A percentile compares a stretch with the other conserved stretches of the same genome.
phyloP scores from a whole-genome alignment of 2,888 invertebrate genomes.

The Phlogophora meticulosa region DNA sequence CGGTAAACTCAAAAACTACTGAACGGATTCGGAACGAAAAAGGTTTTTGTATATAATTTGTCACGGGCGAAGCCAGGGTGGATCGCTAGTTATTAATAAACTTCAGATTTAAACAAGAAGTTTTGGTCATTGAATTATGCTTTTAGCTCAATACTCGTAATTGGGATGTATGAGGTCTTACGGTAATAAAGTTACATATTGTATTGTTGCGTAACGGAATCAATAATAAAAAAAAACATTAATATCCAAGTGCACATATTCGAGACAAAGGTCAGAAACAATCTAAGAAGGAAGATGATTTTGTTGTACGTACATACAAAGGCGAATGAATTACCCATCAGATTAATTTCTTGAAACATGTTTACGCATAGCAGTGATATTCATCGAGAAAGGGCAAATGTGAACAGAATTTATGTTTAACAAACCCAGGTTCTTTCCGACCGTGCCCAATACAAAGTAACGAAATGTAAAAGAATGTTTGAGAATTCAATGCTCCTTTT shows the following conservation, averaged over 20 bases:
- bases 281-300: not conserved
- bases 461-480: constrained; percentile 34
- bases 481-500: constrained; percentile 36
- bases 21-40: too few species aligned
- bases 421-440: constrained; percentile 2
- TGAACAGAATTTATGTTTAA: constrained; percentile 17
- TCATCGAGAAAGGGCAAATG: constrained; percentile 17
- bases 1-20: too few species aligned
- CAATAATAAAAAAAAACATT: not conserved
- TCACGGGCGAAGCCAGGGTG: too few species aligned
- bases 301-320: constrained; percentile 16
- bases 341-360: not conserved
- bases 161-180: too few species aligned
- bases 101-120: too few species aligned
- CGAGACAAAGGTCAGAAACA: not conserved
- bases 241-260: too few species aligned
- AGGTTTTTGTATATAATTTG: too few species aligned
- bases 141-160: too few species aligned
- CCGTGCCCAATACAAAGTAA: constrained; percentile 16
- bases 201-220: not conserved
- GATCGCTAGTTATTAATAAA: too few species aligned
- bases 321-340: not conserved
- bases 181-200: too few species aligned
- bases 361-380: not conserved
- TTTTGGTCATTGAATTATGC: too few species aligned